Percentiles rank a stretch among this genome's conserved stretches.
These are phyloP conservation scores for Epinephelus fuscoguttatus DNA, from an alignment of 2,113 vertebrate species.

Conservation along the genomic window DNA sequence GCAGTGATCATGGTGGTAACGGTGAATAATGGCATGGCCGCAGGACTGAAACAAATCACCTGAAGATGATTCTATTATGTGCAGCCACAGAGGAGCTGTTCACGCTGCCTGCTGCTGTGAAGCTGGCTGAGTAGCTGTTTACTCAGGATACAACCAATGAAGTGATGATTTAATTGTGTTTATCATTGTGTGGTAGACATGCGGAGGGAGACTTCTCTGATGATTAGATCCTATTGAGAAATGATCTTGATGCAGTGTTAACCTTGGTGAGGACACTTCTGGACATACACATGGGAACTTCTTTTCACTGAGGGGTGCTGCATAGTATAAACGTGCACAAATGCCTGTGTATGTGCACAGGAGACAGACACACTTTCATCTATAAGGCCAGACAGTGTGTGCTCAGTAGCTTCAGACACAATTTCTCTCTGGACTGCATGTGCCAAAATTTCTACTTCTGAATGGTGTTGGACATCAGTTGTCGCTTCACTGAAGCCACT, in stretches of 20 bases:
- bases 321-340: no score
- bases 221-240: neutral
- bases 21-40: constrained; percentile 53
- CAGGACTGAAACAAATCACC: constrained; percentile 62
- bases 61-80: constrained; percentile 63
- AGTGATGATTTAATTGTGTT: constrained; percentile 44
- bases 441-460: no score
- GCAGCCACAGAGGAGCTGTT: constrained; percentile 50
- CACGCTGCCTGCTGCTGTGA: neutral
- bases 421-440: no score
- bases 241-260: neutral
- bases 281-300: neutral
- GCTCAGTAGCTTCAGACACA: no score
- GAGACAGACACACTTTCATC: no score
- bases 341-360: no score
- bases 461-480: no score
- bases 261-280: neutral
- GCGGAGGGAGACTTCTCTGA: neutral
- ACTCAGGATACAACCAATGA: constrained; percentile 26
- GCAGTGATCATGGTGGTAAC: constrained; percentile 39
- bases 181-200: constrained; percentile 7
- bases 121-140: constrained; percentile 10
- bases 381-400: no score
- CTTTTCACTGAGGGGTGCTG: no score
- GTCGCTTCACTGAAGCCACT: no score